Percentiles rank a stretch among this genome's conserved stretches.
Conservation (phyloP, 1,140 invertebrate genomes). For the Drosophila ambigua region DNA sequence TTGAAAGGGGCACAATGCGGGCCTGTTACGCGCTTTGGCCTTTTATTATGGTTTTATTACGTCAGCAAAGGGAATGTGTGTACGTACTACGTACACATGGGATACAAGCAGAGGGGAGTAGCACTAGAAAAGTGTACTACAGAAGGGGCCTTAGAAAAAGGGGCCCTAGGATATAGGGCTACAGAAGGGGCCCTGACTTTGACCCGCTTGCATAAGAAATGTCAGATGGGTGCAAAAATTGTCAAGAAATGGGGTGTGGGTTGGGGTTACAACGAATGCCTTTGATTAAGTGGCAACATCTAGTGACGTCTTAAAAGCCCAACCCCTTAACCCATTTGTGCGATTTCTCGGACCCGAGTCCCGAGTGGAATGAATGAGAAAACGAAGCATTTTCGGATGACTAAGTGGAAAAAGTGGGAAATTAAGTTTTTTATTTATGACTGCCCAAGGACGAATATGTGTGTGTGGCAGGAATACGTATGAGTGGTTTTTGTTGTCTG, state of each 20-base stretch:
- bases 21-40: slow-evolving; percentile 42
- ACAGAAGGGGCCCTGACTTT: slow-evolving; percentile 47
- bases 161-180: too few relatives aligned
- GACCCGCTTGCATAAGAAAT: slow-evolving; percentile 71
- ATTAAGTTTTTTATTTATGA: slow-evolving; percentile 13
- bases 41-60: slow-evolving; percentile 72
- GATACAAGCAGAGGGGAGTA: not conserved
- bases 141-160: too few relatives aligned
- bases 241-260: not conserved
- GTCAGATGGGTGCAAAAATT: slow-evolving; percentile 7
- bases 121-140: slow-evolving; percentile 4
- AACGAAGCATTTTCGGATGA: not conserved
- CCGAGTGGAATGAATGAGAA: too few relatives aligned
- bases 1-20: slow-evolving; percentile 66
- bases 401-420: slow-evolving; percentile 3
- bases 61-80: slow-evolving; percentile 47
- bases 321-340: slow-evolving; percentile 18
- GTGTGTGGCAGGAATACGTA: not conserved
- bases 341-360: slow-evolving; percentile 1
- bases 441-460: slow-evolving; percentile 5
- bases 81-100: not conserved
- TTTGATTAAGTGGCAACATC: slow-evolving; percentile 40
- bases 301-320: slow-evolving; percentile 11
- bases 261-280: slow-evolving; percentile 3
- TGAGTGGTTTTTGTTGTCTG: too few relatives aligned